phyloP scores from a whole-genome alignment of 2,888 invertebrate species.

The Cylloceria caligata region DNA sequence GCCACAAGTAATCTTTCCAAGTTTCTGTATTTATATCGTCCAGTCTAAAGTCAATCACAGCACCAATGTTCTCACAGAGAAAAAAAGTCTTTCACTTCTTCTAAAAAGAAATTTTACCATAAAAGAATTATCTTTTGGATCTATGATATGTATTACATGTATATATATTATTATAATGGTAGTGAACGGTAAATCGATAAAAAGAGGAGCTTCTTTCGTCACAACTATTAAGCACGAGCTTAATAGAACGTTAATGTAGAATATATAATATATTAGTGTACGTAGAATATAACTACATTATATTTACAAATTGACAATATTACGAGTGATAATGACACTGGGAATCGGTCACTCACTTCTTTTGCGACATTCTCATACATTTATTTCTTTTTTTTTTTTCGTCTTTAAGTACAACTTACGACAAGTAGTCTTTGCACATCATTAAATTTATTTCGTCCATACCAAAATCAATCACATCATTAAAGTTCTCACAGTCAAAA shows the following conservation, averaged over 20 bases:
- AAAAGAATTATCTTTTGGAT: neutral
- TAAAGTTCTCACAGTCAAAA: neutral
- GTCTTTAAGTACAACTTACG: neutral
- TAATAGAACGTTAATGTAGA: conserved; percentile 14
- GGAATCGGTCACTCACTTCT: neutral
- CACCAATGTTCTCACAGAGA: neutral
- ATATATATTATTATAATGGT: too few species aligned
- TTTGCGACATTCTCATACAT: neutral
- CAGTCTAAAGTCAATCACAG: neutral
- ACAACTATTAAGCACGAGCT: conserved; percentile 33
- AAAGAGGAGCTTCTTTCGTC: conserved; percentile 52
- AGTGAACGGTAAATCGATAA: conserved; percentile 29
- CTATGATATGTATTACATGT: too few species aligned
- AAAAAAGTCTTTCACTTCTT: neutral
- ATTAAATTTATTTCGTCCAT: neutral
- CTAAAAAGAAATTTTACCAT: neutral
- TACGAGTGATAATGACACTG: conserved; percentile 10
- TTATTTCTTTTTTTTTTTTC: neutral
- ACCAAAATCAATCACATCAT: neutral
- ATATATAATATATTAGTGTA: neutral
- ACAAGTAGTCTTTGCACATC: neutral
- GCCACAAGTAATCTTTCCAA: neutral
- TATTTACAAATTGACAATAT: conserved; percentile 9
- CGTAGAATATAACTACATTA: neutral
- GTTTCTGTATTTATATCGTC: neutral